Evolutionary conservation across 2,113 vertebrate genomes (phyloP).

Genomic region (Willisornis vidua): DNA sequence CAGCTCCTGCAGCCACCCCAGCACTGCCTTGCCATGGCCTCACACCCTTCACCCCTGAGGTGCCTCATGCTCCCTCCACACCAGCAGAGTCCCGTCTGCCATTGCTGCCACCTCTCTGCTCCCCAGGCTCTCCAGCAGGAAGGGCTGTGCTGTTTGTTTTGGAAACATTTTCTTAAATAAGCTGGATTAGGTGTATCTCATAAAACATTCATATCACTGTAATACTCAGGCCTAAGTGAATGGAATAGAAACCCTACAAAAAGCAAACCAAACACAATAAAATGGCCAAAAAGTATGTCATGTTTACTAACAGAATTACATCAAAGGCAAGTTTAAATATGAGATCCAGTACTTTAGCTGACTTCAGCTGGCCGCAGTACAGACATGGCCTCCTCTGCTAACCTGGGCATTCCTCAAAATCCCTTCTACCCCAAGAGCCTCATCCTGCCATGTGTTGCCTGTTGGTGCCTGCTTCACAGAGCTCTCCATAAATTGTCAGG

Average conservation of each 20-base stretch:
- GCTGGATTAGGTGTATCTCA: not conserved
- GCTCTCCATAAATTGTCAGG: not conserved
- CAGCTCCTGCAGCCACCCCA: not conserved
- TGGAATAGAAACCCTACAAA: not conserved
- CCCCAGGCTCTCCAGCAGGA: not conserved
- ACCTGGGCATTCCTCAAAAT: not conserved
- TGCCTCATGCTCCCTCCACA: rapidly evolving
- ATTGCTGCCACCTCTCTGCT: not conserved
- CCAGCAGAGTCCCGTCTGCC: not conserved
- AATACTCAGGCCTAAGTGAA: constrained; percentile 20
- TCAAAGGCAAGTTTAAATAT: not conserved
- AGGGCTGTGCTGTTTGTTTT: not conserved
- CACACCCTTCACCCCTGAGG: rapidly evolving
- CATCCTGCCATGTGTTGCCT: rapidly evolving
- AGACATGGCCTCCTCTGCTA: not conserved
- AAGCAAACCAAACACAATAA: constrained; percentile 23
- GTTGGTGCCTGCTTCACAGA: not conserved
- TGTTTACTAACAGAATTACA: not conserved
- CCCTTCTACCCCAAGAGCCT: not conserved
- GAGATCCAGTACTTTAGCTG: not conserved
- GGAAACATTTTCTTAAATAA: not conserved
- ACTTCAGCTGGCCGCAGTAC: not conserved
- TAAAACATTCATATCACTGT: not conserved
- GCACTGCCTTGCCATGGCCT: rapidly evolving
- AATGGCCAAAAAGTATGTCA: not conserved